Percentiles rank a stretch among this genome's conserved stretches.
These are phyloP conservation scores for Heteractis magnifica DNA, from an alignment of 92 coral and sea anemone genomes.

Conservation along the genomic window DNA sequence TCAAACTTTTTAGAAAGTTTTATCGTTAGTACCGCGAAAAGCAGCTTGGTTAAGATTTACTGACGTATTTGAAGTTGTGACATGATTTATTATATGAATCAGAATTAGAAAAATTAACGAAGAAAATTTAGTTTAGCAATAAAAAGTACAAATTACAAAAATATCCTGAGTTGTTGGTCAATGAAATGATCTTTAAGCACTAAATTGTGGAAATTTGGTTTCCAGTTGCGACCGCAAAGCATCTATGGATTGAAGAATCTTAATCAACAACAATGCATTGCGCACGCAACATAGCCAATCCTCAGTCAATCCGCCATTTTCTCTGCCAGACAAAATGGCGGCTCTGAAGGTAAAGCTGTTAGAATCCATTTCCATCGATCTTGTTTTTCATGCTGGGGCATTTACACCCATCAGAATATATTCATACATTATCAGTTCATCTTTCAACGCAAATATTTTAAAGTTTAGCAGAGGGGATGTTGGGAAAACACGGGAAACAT, in stretches of 20 bases:
- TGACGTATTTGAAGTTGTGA: background rate
- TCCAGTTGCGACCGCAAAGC: background rate
- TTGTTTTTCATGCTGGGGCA: too few species aligned
- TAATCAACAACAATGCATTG: too few species aligned
- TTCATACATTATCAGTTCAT: too few species aligned
- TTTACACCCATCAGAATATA: too few species aligned
- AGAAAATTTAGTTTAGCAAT: constrained; percentile 3
- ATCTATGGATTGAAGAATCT: background rate
- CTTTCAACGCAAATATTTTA: too few species aligned
- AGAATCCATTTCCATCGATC: too few species aligned
- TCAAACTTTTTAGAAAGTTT: background rate
- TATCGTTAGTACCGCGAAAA: background rate
- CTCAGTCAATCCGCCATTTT: background rate
- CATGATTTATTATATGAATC: background rate
- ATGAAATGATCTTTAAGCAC: too few species aligned
- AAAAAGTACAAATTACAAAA: background rate
- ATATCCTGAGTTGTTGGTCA: too few species aligned
- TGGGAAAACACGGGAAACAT: too few species aligned
- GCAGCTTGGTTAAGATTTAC: background rate
- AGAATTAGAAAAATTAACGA: background rate
- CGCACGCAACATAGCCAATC: background rate
- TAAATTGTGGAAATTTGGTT: background rate
- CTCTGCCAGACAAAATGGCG: too few species aligned
- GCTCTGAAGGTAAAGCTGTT: too few species aligned
- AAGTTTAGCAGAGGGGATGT: too few species aligned